Evolutionary conservation across 2,888 invertebrate genomes (phyloP), one percentile per base, ranked within the genome.

Genomic region (Pristionchus fissidentatus): DNA sequence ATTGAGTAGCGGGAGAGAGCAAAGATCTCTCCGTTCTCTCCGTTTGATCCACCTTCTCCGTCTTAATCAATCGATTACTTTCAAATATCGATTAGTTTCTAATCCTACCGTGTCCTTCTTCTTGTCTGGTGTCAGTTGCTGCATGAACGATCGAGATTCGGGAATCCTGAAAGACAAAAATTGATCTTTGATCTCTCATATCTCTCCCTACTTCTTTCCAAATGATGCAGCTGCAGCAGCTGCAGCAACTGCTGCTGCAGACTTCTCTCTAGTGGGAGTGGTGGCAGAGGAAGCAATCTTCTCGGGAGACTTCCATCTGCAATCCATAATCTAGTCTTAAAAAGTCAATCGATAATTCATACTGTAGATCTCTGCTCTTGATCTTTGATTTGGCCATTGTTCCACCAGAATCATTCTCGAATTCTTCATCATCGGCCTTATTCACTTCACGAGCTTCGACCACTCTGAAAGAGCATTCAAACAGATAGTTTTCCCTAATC

Each of bases 361-460:
- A 29, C 62, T 35, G 4, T 26, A 62, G 62, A 15, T 22, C 22
- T 55, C 55, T 55, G 22, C 55, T 55, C 55, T 55, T 55, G 13
- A 55, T 55, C 55, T 15, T 22, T 7, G n/a, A 22, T n/a, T 55
- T 55, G 15, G 75, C 75, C 75, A 77, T 29, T 2, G 19, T 10
- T 35, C 32, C 49, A 38, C 22, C 32, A 8, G 32, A 32, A n/a
- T 77, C 75, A 49, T 77, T 77, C 75, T 77, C 75, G 29, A 77
- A 77, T 32, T 77, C 75, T 35, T 77, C 75, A 49, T 77, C 75
- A 49, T 77, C 75, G 0, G 46, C 75, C 32, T 77, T 46, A 32
- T 77, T 77, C 49, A 32, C 75, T 10, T 77, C 75, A 19, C 75
- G 75, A 77, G 75, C 75, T 32, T 77, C 75, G 5, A 29, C 75